phyloP scores from a whole-genome alignment of 2,113 vertebrate species.

The Rhodinocichla rosea region DNA sequence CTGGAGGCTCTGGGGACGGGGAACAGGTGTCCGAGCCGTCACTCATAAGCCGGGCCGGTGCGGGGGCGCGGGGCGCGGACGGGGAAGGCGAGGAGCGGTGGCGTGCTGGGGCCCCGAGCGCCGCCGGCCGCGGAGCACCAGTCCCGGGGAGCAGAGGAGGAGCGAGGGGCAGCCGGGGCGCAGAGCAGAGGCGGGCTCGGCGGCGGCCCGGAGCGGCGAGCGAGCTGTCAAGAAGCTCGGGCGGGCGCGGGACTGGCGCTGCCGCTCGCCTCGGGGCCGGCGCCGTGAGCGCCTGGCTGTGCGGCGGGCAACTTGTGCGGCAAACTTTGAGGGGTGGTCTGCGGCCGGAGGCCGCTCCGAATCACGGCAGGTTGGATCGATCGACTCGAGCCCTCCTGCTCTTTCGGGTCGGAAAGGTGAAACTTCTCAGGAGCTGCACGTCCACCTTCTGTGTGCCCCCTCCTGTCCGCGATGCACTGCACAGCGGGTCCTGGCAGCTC shows the following conservation, averaged over 20 bases:
- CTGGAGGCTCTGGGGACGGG: conserved; percentile 43
- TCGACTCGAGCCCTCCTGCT: not conserved
- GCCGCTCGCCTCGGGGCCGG: not conserved
- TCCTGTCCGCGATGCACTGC: not conserved
- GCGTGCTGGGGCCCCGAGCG: not conserved
- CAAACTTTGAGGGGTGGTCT: conserved; percentile 1
- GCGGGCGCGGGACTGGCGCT: not conserved
- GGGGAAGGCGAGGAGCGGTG: not conserved
- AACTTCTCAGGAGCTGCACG: conserved; percentile 33
- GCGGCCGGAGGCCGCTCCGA: not conserved
- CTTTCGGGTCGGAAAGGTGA: not conserved
- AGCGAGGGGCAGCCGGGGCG: not conserved
- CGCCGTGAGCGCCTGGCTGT: not conserved
- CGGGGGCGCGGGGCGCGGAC: not conserved
- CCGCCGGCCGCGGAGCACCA: not conserved
- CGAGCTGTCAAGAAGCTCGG: not conserved
- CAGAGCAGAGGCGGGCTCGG: not conserved
- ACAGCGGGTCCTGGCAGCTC: not conserved
- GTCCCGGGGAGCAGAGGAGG: not conserved
- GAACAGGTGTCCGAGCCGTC: conserved; percentile 79
- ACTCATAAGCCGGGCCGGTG: conserved; percentile 42
- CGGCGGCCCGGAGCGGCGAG: not conserved
- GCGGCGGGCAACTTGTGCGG: not conserved
- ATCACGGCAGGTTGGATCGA: not conserved
- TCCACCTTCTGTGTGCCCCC: conserved; percentile 14